phyloP scores from a whole-genome alignment of 2,888 invertebrate species.

The Hetaerina titia region DNA sequence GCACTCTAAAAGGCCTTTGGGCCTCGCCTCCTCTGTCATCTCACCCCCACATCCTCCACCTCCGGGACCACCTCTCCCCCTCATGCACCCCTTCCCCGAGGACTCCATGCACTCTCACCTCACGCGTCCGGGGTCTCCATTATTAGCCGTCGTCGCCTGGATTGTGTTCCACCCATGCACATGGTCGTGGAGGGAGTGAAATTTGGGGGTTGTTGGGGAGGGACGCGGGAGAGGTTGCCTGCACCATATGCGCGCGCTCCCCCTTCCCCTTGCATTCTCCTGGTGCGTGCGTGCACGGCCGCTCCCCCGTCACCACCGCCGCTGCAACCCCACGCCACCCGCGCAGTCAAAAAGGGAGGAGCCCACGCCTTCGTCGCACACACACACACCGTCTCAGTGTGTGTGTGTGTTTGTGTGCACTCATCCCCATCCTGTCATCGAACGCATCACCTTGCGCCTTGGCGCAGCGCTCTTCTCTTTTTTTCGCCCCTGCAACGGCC shows the following conservation, averaged over 20 bases:
- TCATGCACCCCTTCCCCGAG: background rate
- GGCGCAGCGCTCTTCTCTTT: background rate
- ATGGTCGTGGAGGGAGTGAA: background rate
- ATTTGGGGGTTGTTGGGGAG: background rate
- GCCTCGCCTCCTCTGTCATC: background rate
- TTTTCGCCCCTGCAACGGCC: slow-evolving; percentile 4
- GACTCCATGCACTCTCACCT: background rate
- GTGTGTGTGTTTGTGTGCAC: background rate
- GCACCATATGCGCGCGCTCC: slow-evolving; percentile 54
- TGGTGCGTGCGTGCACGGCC: background rate
- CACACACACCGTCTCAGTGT: background rate
- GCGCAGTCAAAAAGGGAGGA: background rate
- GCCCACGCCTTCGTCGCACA: background rate
- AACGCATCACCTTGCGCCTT: slow-evolving; percentile 33
- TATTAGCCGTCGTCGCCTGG: background rate
- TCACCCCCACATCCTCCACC: background rate
- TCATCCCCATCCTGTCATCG: background rate
- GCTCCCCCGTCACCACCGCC: background rate
- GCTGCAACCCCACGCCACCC: slow-evolving; percentile 32
- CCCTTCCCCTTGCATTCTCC: background rate
- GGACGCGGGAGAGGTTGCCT: background rate
- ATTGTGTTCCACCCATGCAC: background rate
- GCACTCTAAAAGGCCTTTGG: background rate
- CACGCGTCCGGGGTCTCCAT: background rate
- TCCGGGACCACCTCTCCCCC: too few species aligned